Conservation (phyloP, 2,888 invertebrate species). For the Aproaerema taeniolella region DNA sequence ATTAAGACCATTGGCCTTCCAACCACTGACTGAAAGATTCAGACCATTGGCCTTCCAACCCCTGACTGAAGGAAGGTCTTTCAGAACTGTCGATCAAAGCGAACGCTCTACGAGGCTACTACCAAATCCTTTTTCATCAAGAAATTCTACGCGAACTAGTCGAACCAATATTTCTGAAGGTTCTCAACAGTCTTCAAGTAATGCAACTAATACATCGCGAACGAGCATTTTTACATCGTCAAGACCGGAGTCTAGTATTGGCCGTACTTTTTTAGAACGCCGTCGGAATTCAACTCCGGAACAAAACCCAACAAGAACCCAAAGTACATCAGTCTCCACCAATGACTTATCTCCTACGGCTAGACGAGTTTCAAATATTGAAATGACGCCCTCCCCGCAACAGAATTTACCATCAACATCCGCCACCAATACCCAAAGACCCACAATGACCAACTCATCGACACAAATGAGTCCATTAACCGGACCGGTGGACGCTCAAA, state of each 20-base stretch:
- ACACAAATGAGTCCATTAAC: slow-evolving; percentile 48
- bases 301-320: slow-evolving; percentile 19
- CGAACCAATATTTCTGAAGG: slow-evolving; percentile 33
- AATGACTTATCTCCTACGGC: background rate
- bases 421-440: slow-evolving; percentile 27
- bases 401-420: slow-evolving; percentile 16
- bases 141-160: slow-evolving; percentile 28
- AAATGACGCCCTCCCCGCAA: background rate
- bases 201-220: slow-evolving; percentile 44
- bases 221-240: slow-evolving; percentile 59
- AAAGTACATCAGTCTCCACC: slow-evolving; percentile 11
- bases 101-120: slow-evolving; percentile 49
- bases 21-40: slow-evolving; percentile 45
- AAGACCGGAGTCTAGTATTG: slow-evolving; percentile 33
- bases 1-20: slow-evolving; percentile 54
- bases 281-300: slow-evolving; percentile 36
- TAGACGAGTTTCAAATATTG: slow-evolving; percentile 9
- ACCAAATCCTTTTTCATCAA: slow-evolving; percentile 60
- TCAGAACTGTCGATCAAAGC: slow-evolving; percentile 44
- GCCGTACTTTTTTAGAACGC: slow-evolving; percentile 34
- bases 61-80: slow-evolving; percentile 43
- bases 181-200: slow-evolving; percentile 26
- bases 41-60: slow-evolving; percentile 64
- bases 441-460: slow-evolving; percentile 44
- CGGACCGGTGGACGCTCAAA: slow-evolving; percentile 53